These are phyloP conservation scores for Sakesphorus luctuosus DNA, from an alignment of 2,113 vertebrate genomes.

Conservation along the genomic window DNA sequence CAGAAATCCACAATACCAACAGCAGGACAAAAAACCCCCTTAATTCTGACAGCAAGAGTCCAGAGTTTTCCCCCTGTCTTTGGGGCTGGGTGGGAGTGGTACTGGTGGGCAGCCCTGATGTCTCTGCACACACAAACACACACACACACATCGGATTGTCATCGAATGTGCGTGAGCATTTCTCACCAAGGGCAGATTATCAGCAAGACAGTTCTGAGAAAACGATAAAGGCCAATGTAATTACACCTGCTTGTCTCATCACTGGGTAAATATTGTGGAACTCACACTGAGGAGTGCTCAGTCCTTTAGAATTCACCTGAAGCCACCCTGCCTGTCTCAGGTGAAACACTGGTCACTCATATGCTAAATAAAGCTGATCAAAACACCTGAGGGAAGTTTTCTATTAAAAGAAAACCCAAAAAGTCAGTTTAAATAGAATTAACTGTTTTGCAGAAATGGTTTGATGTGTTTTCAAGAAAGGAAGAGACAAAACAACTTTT, in stretches of 20 bases:
- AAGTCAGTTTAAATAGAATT: background rate
- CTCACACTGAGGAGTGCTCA: background rate
- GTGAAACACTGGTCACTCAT: background rate
- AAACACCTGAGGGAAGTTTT: background rate
- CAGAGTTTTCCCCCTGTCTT: accelerated
- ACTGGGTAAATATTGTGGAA: background rate
- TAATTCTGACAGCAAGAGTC: background rate
- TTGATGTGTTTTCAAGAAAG: background rate
- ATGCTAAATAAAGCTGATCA: background rate
- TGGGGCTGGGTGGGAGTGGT: background rate
- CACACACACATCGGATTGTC: accelerated
- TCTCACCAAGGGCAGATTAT: background rate
- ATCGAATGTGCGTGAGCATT: background rate
- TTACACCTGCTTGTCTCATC: background rate
- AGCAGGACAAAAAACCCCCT: background rate
- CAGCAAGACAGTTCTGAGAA: background rate
- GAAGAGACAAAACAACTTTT: background rate
- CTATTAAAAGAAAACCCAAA: background rate
- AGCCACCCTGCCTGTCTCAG: background rate
- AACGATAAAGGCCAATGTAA: background rate
- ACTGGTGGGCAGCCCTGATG: background rate
- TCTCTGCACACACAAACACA: background rate
- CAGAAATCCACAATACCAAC: background rate
- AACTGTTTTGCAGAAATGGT: background rate
- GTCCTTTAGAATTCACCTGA: background rate